Evolutionary conservation across 1,140 invertebrate genomes (phyloP).

Genomic region (Drosophila tsacasi): DNA sequence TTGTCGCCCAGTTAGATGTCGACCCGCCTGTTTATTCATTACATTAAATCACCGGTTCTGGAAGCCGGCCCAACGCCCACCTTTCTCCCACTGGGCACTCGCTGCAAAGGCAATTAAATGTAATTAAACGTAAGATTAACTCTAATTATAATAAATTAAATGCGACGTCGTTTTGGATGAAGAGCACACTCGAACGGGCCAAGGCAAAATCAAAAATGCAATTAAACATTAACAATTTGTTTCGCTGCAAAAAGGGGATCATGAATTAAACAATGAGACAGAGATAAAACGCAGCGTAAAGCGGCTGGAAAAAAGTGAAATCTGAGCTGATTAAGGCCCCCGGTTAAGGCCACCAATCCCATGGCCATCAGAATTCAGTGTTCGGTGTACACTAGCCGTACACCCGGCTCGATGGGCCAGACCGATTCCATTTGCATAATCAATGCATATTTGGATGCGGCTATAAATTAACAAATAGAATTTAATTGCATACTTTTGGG

Average conservation of each 20-base stretch:
- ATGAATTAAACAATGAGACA: conserved; percentile 33
- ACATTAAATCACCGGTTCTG: conserved; percentile 52
- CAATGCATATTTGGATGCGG: conserved; percentile 77
- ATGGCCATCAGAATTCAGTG: conserved; percentile 3
- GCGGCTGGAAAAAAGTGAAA: conserved; percentile 22
- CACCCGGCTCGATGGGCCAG: conserved; percentile 21
- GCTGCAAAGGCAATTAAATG: conserved; percentile 68
- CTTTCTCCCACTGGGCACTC: background rate
- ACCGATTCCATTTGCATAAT: conserved; percentile 79
- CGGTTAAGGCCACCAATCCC: conserved; percentile 38
- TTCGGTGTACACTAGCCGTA: background rate
- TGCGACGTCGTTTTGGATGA: conserved; percentile 45
- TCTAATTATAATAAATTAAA: conserved; percentile 82
- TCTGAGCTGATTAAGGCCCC: conserved; percentile 60
- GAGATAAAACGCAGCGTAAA: conserved; percentile 24
- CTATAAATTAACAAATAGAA: conserved; percentile 83
- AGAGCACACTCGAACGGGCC: conserved; percentile 44
- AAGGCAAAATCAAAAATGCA: conserved; percentile 67
- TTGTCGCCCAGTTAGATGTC: conserved; percentile 42
- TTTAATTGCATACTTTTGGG: conserved; percentile 79
- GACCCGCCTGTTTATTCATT: conserved; percentile 67
- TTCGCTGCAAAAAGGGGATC: conserved; percentile 36
- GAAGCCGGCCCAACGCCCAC: background rate
- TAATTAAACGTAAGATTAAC: conserved; percentile 81
- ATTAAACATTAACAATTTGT: conserved; percentile 72